Conservation (phyloP, 2,888 invertebrate genomes). For the Amphipyra berbera region DNA sequence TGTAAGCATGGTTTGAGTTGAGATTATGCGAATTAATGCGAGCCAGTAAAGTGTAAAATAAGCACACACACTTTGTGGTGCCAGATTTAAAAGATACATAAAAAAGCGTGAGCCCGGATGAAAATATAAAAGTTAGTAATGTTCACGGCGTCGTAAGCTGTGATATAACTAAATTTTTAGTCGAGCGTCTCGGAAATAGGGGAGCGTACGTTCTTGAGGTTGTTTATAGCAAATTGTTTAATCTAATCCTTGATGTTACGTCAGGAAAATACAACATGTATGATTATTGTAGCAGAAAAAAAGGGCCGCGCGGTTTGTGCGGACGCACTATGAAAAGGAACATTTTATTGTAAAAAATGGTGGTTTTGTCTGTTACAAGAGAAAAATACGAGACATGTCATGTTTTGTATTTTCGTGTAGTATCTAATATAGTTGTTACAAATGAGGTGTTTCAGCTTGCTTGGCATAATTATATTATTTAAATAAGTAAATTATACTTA, state of each 20-base stretch:
- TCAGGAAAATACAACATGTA: conserved; percentile 42
- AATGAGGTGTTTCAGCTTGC: not conserved
- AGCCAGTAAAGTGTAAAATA: conserved; percentile 23
- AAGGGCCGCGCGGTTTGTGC: conserved; percentile 17
- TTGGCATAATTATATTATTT: conserved; percentile 1
- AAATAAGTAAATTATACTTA: not conserved
- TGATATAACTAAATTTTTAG: conserved; percentile 44
- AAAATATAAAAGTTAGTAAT: conserved; percentile 34
- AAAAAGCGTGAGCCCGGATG: conserved; percentile 18
- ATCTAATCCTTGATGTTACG: conserved; percentile 33
- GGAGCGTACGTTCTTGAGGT: conserved; percentile 33
- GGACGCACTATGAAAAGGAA: conserved; percentile 45
- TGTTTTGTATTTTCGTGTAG: conserved; percentile 17
- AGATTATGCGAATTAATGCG: conserved; percentile 43
- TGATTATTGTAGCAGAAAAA: conserved; percentile 22
- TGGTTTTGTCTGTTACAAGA: conserved; percentile 34
- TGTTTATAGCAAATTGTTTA: conserved; percentile 53
- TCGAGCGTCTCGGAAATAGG: conserved; percentile 24
- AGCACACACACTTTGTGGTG: conserved; percentile 13
- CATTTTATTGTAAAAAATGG: conserved; percentile 49
- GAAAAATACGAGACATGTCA: conserved; percentile 30
- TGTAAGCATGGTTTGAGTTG: conserved; percentile 32
- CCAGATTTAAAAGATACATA: conserved; percentile 21
- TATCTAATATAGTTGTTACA: conserved; percentile 21
- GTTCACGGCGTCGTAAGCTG: conserved; percentile 41